Percentiles rank a stretch among this genome's conserved stretches.
These are phyloP conservation scores for Halisarca cf. caerulea DNA, from an alignment of 37 sponge, comb jelly and placozoan genomes.

Conservation along the genomic window DNA sequence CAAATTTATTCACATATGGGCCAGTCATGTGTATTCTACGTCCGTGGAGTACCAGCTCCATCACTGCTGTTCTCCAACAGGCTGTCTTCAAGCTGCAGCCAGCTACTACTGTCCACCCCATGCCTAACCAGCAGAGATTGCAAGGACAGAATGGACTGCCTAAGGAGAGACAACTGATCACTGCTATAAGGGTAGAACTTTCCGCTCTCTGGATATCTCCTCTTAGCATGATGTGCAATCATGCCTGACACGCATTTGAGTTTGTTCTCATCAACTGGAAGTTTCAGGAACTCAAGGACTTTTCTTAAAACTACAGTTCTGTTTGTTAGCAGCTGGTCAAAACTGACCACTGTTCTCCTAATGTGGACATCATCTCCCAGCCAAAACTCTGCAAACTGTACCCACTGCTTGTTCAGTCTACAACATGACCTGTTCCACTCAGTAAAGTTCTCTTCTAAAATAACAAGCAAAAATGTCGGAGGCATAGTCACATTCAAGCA, in stretches of 20 bases:
- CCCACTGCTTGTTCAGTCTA: neutral
- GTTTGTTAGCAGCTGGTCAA: neutral
- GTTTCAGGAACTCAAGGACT: neutral
- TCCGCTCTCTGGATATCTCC: neutral
- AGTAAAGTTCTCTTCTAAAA: constrained; percentile 14
- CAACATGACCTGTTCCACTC: neutral
- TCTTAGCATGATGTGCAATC: neutral
- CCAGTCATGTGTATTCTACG: too few species aligned
- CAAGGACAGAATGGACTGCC: neutral
- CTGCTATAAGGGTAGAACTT: neutral
- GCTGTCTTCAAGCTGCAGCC: neutral
- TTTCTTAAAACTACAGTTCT: neutral
- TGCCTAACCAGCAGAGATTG: neutral
- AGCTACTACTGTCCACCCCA: neutral
- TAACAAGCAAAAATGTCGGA: too few species aligned
- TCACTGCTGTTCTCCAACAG: neutral
- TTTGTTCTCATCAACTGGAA: neutral
- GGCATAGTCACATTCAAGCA: too few species aligned
- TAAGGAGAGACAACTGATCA: neutral
- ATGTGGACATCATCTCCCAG: neutral
- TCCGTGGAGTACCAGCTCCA: neutral
- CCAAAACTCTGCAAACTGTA: constrained; percentile 16
- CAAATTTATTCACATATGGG: too few species aligned
- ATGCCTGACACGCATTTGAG: neutral
- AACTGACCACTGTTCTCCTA: neutral